Evolutionary conservation across 1,140 invertebrate species (phyloP), one percentile per base, ranked within the genome.

Genomic region (Meloidogyne floridensis): DNA sequence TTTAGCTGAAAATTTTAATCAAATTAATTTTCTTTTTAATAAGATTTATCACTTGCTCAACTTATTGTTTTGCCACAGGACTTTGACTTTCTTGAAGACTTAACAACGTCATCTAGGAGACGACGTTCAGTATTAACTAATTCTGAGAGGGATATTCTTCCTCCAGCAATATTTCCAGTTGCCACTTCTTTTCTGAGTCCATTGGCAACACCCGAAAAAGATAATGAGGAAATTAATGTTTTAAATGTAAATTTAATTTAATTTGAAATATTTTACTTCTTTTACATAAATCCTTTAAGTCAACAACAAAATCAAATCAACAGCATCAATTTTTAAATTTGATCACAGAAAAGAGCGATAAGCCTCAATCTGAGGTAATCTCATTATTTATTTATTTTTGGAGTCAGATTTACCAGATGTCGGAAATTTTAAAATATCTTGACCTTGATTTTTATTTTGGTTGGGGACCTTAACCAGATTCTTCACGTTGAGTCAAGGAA

Each of bases 21-120:
- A 43, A 54, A 11, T 32, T 32, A 32, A 20, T 69, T 15, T 82
- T 15, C 13, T 43, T 76, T 53, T 7, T n/a, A 15, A 43, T 79
- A 13, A 81, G 71, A 81, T 7, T 71, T 71, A 18, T 15, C 71
- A 11, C 77, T 85, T n/a, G 84, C 86, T 2, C 75, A 72, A 54
- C 72, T 87, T 11, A 81, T 85, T 32, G 76, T 87, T 15, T 47
- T 80, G 13, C 76, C 84, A 2, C 42, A 71, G 15, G 76, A 75
- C 56, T 59, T 85, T 20, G 75, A 84, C 18, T 85, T 85, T 75
- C 54, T 18, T 15, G 18, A 51, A 11, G 9, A 43, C 4, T 72
- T 54, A 10, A 10, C 53, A 54, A 54, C 5, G n/a, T 13, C 7
- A 7, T n/a, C 5, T 4, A 20, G 32, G 69, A 6, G n/a, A 77